phyloP scores from a whole-genome alignment of 2,888 invertebrate genomes.

The Dolichomitus sp. region DNA sequence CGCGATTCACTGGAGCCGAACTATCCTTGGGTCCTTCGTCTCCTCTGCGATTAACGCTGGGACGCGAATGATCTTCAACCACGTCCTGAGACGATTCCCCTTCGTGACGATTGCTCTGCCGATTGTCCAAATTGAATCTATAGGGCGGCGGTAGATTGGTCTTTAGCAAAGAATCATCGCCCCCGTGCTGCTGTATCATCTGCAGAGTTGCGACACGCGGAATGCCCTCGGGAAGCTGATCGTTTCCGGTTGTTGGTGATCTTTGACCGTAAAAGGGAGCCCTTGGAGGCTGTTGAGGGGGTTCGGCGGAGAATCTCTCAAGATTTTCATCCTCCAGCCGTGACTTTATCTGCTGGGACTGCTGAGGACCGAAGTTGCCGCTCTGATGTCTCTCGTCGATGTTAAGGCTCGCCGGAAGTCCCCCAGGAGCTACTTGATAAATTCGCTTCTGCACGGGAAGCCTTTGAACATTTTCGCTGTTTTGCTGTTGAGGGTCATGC shows the following conservation, averaged over 20 bases:
- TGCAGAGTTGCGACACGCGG: constrained; percentile 90
- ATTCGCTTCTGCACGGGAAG: constrained; percentile 52
- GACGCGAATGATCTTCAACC: constrained; percentile 14
- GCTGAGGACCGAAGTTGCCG: constrained; percentile 13
- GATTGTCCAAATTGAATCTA: constrained; percentile 82
- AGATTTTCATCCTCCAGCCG: constrained; percentile 80
- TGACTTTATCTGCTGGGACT: constrained; percentile 66
- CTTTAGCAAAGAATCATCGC: constrained; percentile 69
- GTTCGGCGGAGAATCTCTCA: constrained; percentile 82
- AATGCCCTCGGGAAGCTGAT: constrained; percentile 80
- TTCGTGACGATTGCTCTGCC: constrained; percentile 78
- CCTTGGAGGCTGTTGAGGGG: constrained; percentile 85
- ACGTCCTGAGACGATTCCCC: constrained; percentile 65
- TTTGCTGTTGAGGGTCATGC: constrained; percentile 84
- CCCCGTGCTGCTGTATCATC: constrained; percentile 89
- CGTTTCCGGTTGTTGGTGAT: constrained; percentile 79
- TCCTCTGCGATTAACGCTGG: constrained; percentile 35
- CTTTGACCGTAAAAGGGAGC: constrained; percentile 85
- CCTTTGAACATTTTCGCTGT: constrained; percentile 47
- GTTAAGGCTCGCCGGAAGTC: constrained; percentile 46
- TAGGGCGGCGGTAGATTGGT: constrained; percentile 82
- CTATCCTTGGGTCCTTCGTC: constrained; percentile 48
- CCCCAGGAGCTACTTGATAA: constrained; percentile 50
- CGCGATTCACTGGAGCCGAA: constrained; percentile 50
- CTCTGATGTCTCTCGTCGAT: constrained; percentile 69